These are phyloP conservation scores for Oxycera nigricornis DNA, from an alignment of 2,888 invertebrate species.

Conservation along the genomic window DNA sequence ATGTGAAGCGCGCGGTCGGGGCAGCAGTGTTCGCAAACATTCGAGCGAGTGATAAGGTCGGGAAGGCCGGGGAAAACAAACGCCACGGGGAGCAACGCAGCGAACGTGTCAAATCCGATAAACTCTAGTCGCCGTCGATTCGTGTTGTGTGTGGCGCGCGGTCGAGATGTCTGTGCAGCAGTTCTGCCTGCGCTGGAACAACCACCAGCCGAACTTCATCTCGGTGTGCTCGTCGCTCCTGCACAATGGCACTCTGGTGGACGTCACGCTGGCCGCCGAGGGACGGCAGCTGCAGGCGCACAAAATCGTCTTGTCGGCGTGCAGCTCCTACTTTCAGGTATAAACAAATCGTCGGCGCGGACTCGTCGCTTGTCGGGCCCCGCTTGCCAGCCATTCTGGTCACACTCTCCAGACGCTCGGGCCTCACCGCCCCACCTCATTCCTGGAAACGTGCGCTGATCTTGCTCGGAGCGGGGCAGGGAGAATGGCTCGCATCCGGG, in stretches of 20 bases:
- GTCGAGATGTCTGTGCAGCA: conserved; percentile 73
- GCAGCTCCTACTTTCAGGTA: conserved; percentile 93
- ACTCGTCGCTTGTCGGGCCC: no score
- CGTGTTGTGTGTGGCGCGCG: not conserved
- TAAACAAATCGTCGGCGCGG: conserved; percentile 42
- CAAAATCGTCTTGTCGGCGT: conserved; percentile 88
- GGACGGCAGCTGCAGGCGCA: conserved; percentile 88
- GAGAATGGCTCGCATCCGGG: not conserved
- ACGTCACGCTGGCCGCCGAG: conserved; percentile 90
- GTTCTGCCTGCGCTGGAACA: conserved; percentile 88
- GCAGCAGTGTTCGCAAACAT: not conserved
- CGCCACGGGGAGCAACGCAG: not conserved
- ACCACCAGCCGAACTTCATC: conserved; percentile 92
- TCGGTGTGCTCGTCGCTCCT: conserved; percentile 83
- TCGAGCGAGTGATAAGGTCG: no score
- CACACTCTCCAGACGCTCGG: no score
- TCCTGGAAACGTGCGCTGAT: no score
- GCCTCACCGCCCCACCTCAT: no score
- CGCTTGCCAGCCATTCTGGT: no score
- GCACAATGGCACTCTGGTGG: conserved; percentile 83
- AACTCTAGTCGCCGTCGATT: not conserved
- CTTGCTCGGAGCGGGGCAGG: no score
- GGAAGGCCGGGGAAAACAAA: not conserved
- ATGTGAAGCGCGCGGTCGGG: not conserved
- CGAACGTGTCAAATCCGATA: not conserved